phyloP scores from a whole-genome alignment of 2,113 vertebrate species.

The Nycticryphes semicollaris region DNA sequence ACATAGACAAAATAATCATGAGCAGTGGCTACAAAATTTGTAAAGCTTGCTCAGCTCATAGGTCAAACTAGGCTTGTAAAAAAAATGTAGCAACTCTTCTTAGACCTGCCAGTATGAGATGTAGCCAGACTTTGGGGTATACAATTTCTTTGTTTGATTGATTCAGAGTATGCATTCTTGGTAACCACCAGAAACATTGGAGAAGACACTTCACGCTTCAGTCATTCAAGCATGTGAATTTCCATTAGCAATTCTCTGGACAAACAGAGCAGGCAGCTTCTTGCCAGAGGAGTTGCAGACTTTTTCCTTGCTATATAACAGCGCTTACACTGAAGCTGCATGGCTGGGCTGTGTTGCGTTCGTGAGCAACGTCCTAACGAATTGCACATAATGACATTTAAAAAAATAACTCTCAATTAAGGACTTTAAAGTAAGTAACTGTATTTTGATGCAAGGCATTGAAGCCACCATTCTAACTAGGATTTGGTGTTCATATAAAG shows the following conservation, averaged over 20 bases:
- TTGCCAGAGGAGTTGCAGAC: background rate
- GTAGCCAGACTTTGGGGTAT: background rate
- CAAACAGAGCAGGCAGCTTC: background rate
- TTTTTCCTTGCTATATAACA: background rate
- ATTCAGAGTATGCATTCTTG: background rate
- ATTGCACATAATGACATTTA: background rate
- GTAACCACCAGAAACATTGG: background rate
- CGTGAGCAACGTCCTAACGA: background rate
- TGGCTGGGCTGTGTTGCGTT: background rate
- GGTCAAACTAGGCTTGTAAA: background rate
- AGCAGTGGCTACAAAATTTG: background rate
- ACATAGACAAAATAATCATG: background rate
- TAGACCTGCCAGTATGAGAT: background rate
- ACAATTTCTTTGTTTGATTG: background rate
- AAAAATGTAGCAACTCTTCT: background rate
- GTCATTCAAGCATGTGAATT: background rate
- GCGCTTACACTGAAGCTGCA: background rate
- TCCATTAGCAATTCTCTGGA: slow-evolving; percentile 27
- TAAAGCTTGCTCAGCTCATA: background rate
- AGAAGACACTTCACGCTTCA: background rate
- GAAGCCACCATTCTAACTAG: background rate
- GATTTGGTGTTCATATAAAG: background rate
- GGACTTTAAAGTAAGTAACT: background rate
- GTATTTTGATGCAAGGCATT: background rate
- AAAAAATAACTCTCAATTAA: background rate